Base-by-base conservation (phyloP, 1,140 invertebrate species). In the Micrasema minimum region DNA sequence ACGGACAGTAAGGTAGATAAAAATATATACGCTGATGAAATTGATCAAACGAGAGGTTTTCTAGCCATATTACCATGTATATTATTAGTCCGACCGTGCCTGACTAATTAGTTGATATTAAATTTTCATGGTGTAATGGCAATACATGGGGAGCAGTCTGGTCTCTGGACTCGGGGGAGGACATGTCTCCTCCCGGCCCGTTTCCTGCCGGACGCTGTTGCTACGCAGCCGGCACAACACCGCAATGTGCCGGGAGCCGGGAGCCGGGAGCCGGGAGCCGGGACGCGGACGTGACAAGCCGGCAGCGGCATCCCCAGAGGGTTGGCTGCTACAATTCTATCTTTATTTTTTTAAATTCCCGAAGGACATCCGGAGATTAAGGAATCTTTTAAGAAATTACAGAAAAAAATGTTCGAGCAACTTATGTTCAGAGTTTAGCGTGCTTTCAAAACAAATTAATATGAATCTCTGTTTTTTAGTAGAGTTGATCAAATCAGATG, bases 151-250 rank as follows among this genome's bases (percentile, higher is more conserved):
- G 12, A n/a, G 37, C 41, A 9, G 37, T 50, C 45, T 51, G 59
- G 66, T 26, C 64, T 35, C 50, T 6, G 53, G 10, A 20, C 31
- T 16, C 14, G 70, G 65, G 51, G 71, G 20, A 12, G 64, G 41
- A 61, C n/a, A 43, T 3, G 11, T n/a, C 45, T 23, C 14, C 64
- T 37, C 65, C 46, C 59, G 41, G 62, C n/a, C 46, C 35, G 31
- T 31, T 7, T 7, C 26, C 26, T 31, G 26, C 11, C 48, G 48
- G 71, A 72, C 65, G 71, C 72, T 74, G 72, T 74, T 66, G 72
- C 72, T 70, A 74, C 45, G 72, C 66, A 66, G 16, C 62, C 69
- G 69, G 43, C 69, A 71, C 69, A 71, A 71, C 69, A 71, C 69
- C 69, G 69, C 69, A 65, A 71, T 71, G 69, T 71, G 57, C 22